Evolutionary conservation across 2,113 vertebrate genomes (phyloP).

Genomic region (Ictidomys tridecemlineatus): DNA sequence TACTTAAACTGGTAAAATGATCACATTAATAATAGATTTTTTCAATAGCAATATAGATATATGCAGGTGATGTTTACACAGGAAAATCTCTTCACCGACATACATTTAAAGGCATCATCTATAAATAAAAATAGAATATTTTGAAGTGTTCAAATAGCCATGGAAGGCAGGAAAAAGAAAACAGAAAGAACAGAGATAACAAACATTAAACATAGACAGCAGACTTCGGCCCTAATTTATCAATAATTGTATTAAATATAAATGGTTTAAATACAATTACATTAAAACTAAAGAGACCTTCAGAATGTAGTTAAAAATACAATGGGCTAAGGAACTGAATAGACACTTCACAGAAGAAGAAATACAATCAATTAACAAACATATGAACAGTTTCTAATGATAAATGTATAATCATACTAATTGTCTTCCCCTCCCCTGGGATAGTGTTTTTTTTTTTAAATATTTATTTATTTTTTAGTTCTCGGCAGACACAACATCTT

Average conservation of each 20-base stretch:
- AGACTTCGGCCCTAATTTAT: neutral
- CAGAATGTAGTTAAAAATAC: neutral
- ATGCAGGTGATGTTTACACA: neutral
- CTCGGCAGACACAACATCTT: too few species aligned
- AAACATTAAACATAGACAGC: neutral
- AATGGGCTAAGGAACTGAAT: neutral
- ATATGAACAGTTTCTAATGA: neutral
- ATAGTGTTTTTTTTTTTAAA: too few species aligned
- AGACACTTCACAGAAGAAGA: too few species aligned
- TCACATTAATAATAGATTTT: neutral
- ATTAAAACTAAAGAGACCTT: neutral
- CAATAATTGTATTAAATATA: neutral
- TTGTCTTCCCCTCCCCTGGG: neutral
- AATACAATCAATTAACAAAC: too few species aligned
- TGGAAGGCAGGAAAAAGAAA: neutral
- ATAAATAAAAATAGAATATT: neutral
- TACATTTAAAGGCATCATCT: neutral
- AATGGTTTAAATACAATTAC: neutral
- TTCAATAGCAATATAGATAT: neutral
- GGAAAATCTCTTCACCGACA: neutral
- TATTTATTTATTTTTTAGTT: too few species aligned
- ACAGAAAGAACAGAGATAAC: neutral
- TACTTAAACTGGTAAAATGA: too few species aligned
- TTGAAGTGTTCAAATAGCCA: neutral
- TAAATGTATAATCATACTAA: neutral